phyloP scores from a whole-genome alignment of 1,140 invertebrate species.

The Heliconius melpomene region DNA sequence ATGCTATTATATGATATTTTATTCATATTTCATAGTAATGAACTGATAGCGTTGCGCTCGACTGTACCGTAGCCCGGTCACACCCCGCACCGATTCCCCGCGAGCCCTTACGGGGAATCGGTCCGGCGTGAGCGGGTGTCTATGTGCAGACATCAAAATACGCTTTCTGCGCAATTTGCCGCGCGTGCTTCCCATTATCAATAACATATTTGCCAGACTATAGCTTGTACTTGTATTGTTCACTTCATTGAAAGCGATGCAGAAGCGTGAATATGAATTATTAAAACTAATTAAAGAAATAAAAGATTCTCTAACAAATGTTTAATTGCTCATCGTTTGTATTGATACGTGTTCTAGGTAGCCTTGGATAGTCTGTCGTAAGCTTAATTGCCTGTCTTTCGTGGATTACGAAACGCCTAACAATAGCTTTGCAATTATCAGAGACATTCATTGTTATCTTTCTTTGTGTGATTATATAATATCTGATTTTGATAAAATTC shows the following conservation, averaged over 20 bases:
- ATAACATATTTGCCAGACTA: too few relatives aligned
- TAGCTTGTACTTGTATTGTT: neutral
- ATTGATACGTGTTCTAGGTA: conserved; percentile 28
- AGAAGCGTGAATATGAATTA: conserved; percentile 21
- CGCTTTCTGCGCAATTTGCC: too few relatives aligned
- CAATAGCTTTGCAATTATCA: conserved; percentile 33
- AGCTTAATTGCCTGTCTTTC: conserved; percentile 35
- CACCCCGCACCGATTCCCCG: too few relatives aligned
- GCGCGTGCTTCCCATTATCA: too few relatives aligned
- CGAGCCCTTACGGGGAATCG: too few relatives aligned
- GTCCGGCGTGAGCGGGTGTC: too few relatives aligned
- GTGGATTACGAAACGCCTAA: conserved; percentile 33
- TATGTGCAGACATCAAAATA: too few relatives aligned
- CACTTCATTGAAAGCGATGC: conserved; percentile 13
- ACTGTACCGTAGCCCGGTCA: too few relatives aligned
- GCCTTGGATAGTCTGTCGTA: conserved; percentile 35
- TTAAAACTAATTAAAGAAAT: conserved; percentile 25
- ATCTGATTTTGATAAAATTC: conserved; percentile 28
- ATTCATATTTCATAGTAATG: too few relatives aligned
- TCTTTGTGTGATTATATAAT: conserved; percentile 28
- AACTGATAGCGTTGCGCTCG: too few relatives aligned
- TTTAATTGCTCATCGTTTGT: conserved; percentile 27
- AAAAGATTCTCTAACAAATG: conserved; percentile 18
- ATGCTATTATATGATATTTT: too few relatives aligned
- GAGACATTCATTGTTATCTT: conserved; percentile 25